Conservation (phyloP, 2,113 vertebrate species). For the Cryptotis parvus region DNA sequence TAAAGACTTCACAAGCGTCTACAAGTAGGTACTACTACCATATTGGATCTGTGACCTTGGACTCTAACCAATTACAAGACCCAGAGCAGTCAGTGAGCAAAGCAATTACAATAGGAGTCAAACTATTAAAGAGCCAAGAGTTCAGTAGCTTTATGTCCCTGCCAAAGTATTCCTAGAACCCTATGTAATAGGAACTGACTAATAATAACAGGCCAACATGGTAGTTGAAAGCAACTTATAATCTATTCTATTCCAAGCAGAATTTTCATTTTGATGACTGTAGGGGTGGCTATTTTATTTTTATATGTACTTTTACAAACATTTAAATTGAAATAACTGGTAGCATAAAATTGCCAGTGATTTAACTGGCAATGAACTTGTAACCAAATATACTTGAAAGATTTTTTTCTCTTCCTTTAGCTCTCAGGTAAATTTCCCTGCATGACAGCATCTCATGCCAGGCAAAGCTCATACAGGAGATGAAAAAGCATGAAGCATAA, state of each 20-base stretch:
- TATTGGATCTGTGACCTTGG: slow-evolving; percentile 81
- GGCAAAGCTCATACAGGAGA: slow-evolving; percentile 84
- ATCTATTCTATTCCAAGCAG: slow-evolving; percentile 79
- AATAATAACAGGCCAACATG: slow-evolving; percentile 69
- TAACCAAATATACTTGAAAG: slow-evolving; percentile 79
- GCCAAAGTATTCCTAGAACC: slow-evolving; percentile 71
- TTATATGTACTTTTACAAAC: slow-evolving; percentile 85
- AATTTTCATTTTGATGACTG: slow-evolving; percentile 82
- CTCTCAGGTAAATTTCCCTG: slow-evolving; percentile 86
- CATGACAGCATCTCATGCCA: slow-evolving; percentile 80
- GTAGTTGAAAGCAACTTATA: slow-evolving; percentile 79
- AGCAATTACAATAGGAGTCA: slow-evolving; percentile 84
- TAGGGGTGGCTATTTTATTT: slow-evolving; percentile 84
- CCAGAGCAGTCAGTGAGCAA: slow-evolving; percentile 78
- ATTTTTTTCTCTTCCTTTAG: slow-evolving; percentile 75
- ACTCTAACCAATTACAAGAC: slow-evolving; percentile 83
- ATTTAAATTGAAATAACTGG: slow-evolving; percentile 86
- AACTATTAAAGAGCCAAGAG: slow-evolving; percentile 80
- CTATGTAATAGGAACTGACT: slow-evolving; percentile 65
- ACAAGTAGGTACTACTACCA: slow-evolving; percentile 68
- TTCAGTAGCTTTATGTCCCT: slow-evolving; percentile 77
- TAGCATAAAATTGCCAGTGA: slow-evolving; percentile 85
- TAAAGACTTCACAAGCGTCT: slow-evolving; percentile 79
- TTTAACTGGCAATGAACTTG: slow-evolving; percentile 84
- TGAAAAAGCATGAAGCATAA: slow-evolving; percentile 83